Evolutionary conservation across 2,888 invertebrate genomes (phyloP), one percentile per base, ranked within the genome.

Genomic region (Argyra leucocephala): DNA sequence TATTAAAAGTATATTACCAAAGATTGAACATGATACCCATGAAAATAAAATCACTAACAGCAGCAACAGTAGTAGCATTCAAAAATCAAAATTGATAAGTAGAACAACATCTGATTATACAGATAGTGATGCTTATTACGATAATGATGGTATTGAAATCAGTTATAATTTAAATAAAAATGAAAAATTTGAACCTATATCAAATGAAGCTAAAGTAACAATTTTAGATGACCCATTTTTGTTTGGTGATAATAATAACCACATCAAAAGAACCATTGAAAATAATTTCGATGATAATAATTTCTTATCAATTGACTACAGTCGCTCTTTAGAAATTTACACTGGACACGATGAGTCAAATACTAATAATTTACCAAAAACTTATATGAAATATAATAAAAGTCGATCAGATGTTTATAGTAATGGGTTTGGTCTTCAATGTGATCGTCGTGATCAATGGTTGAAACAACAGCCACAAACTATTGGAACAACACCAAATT

Each of bases 141-240:
- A 64, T 66, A 68, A 61, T 64, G n/a, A 60, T 22, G 57, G 57
- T 31, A 60, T 10, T 59, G n/a, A 23, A 62, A 62, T 36, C 62
- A 10, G 22, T 24, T n/a, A 21, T 61, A 12, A 22, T 60, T 9
- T 10, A 10, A 62, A 62, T 22, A 26, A 31, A 62, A 31, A 48
- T 24, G 36, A 66, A 76, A 23, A 75, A 78, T 65, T 69, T 74
- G 66, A 75, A 75, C 62, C n/a, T 61, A 67, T 65, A 22, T 66
- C 64, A 57, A 66, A 67, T 59, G 67, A 69, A 70, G 77, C 78
- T 70, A 74, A 73, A 68, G 77, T 80, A n/a, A 80, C 79, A 22
- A 74, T 79, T n/a, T 73, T 79, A 6, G 79, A 79, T 68, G 79
- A 79, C 75, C 80, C 79, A 65, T 79, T 79, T 72, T 71, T 79